Percentiles rank a stretch among this genome's conserved stretches.
phyloP scores from a whole-genome alignment of 2,797 vertebrate species.

The Lophura swinhoii region DNA sequence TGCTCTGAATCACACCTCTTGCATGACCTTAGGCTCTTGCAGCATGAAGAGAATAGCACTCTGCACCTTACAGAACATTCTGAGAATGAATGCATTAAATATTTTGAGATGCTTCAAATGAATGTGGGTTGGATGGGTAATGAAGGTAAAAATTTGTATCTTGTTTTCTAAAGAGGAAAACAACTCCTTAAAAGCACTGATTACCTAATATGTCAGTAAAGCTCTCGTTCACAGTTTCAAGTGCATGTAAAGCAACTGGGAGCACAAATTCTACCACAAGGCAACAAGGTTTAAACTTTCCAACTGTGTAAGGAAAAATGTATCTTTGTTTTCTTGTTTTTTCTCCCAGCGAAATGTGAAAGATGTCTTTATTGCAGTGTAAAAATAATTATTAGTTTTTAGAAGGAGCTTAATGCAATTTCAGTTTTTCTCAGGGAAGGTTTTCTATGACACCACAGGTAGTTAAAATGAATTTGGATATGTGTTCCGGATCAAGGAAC shows the following conservation, averaged over 20 bases:
- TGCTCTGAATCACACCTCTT: not conserved
- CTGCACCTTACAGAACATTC: not conserved
- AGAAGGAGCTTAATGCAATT: not conserved
- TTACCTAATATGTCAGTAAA: not conserved
- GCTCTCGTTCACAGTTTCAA: not conserved
- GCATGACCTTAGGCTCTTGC: not conserved
- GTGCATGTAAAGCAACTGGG: not conserved
- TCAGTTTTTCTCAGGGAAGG: not conserved
- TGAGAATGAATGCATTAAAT: not conserved
- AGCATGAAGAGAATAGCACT: not conserved
- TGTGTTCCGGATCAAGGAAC: not conserved
- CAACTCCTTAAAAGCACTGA: not conserved
- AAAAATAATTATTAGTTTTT: not conserved
- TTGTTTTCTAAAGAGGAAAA: not conserved
- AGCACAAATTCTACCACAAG: not conserved
- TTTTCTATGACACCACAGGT: not conserved
- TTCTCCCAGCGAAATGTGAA: not conserved
- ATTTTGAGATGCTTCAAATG: not conserved
- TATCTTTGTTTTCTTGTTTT: fast-evolving
- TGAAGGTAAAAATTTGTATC: not conserved
- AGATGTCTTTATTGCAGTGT: not conserved
- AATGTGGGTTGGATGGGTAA: not conserved
- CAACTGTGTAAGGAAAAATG: not conserved
- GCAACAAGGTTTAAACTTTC: not conserved
- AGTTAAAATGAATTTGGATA: not conserved